These are phyloP conservation scores for Zygogramma bicolorata DNA, from an alignment of 2,888 invertebrate genomes.

Conservation along the genomic window DNA sequence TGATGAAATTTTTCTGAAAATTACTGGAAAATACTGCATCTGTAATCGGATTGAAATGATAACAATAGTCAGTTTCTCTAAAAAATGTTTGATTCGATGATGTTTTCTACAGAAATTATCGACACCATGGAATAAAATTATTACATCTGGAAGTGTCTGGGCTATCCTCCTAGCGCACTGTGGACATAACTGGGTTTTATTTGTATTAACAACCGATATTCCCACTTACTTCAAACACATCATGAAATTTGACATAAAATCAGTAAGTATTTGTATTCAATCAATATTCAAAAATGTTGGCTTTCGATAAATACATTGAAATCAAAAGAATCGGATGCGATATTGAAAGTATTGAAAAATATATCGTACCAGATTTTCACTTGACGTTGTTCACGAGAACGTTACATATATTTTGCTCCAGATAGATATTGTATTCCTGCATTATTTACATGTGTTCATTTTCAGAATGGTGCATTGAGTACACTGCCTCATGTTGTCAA, in stretches of 20 bases:
- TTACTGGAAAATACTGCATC: no score
- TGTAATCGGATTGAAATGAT: no score
- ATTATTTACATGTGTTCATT: neutral
- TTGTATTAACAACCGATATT: neutral
- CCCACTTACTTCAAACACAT: slow-evolving; percentile 9
- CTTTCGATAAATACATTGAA: no score
- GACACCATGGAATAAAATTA: slow-evolving; percentile 1
- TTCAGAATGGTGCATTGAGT: neutral
- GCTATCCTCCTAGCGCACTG: neutral
- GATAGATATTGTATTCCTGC: no score
- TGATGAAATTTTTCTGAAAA: no score
- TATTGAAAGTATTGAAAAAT: no score
- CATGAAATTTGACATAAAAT: slow-evolving; percentile 10
- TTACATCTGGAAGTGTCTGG: neutral
- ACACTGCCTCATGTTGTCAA: neutral
- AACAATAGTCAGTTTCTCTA: no score
- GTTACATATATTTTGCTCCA: no score
- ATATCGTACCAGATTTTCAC: no score
- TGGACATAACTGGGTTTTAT: neutral
- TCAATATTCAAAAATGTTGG: neutral
- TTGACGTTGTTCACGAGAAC: no score
- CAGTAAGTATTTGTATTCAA: neutral
- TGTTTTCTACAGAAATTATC: neutral
- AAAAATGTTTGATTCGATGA: no score
- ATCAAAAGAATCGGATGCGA: no score